Percentiles rank a stretch among this genome's conserved stretches.
These are phyloP conservation scores for Nematopogon swammerdamellus DNA, from an alignment of 2,888 invertebrate species.

Conservation along the genomic window DNA sequence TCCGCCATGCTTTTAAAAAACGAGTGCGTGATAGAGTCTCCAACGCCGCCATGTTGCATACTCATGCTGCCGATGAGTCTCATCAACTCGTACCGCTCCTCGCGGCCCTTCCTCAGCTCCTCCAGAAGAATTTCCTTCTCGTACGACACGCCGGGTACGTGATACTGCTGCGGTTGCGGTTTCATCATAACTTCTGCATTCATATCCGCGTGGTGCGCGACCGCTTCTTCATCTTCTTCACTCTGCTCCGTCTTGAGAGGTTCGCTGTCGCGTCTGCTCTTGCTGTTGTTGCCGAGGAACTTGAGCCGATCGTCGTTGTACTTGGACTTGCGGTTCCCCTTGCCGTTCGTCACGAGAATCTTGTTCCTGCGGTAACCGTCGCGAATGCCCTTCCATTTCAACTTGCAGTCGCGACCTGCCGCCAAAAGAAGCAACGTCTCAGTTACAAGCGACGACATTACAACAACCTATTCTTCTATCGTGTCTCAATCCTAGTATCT, in stretches of 20 bases:
- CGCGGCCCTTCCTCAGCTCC: slow-evolving; percentile 11
- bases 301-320: background rate
- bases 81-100: slow-evolving; percentile 10
- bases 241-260: background rate
- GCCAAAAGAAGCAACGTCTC: too few relatives aligned
- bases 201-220: too few relatives aligned
- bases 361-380: background rate
- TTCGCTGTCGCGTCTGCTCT: background rate
- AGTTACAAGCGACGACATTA: too few relatives aligned
- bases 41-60: slow-evolving; percentile 6
- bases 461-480: too few relatives aligned
- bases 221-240: background rate
- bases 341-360: background rate
- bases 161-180: too few relatives aligned
- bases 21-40: slow-evolving; percentile 9
- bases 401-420: background rate
- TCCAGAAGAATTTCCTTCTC: slow-evolving; percentile 4
- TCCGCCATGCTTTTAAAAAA: slow-evolving; percentile 13
- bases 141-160: background rate
- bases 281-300: background rate
- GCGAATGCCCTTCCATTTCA: background rate
- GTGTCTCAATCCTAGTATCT: too few relatives aligned
- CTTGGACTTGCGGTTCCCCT: background rate
- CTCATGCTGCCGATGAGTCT: slow-evolving; percentile 4
- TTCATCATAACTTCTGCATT: too few relatives aligned